These are phyloP conservation scores for Rhizoglyphus robini DNA, from an alignment of 1,140 invertebrate species.

Conservation along the genomic window DNA sequence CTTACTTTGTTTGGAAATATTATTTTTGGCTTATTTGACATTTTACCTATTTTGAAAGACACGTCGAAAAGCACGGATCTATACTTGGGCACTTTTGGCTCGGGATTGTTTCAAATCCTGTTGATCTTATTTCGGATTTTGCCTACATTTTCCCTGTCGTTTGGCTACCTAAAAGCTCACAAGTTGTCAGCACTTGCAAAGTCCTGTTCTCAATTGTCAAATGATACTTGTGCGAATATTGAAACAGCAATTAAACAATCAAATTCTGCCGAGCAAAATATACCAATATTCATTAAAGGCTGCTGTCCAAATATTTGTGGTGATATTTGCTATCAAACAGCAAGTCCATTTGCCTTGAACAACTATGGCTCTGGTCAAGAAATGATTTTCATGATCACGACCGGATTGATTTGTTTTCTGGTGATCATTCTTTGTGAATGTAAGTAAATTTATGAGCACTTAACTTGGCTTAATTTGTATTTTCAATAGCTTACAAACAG, in stretches of 20 bases:
- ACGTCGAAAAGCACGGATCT: neutral
- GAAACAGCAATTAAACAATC: too few species aligned
- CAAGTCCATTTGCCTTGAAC: neutral
- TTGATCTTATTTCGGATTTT: neutral
- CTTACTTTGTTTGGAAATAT: constrained; percentile 2
- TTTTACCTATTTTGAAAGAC: too few species aligned
- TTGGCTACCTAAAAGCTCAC: constrained; percentile 12
- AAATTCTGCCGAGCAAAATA: too few species aligned
- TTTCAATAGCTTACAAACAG: neutral
- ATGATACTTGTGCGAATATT: neutral
- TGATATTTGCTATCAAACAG: neutral
- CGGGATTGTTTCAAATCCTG: neutral
- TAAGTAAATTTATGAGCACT: too few species aligned
- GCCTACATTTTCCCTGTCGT: constrained; percentile 16
- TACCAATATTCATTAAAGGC: neutral
- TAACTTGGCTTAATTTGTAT: neutral
- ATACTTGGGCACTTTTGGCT: neutral
- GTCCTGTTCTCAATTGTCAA: neutral
- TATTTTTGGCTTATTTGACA: neutral
- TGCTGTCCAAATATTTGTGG: constrained; percentile 6
- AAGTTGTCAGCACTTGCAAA: too few species aligned
- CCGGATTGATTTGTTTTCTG: neutral
- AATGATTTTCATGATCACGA: neutral
- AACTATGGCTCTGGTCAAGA: neutral
- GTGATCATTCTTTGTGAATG: neutral